Evolutionary conservation across 2,113 vertebrate species (phyloP), one percentile per base, ranked within the genome.

Genomic region (Ondatra zibethicus): DNA sequence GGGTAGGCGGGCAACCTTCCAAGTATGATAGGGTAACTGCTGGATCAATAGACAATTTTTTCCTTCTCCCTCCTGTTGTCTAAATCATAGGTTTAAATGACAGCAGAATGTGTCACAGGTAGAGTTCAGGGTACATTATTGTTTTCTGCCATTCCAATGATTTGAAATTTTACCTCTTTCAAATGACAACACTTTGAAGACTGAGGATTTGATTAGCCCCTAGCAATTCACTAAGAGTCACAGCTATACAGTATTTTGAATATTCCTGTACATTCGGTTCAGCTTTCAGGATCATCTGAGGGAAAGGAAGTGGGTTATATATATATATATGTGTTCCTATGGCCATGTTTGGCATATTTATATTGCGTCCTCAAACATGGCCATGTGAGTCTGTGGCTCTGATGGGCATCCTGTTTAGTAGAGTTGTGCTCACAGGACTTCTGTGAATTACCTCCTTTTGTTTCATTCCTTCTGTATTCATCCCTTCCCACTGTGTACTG

Each of bases 11-110:
- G 90, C 63, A 97, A 95, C 94, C 87, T 97, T 92, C 96, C 96
- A 97, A 97, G 94, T 95, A 97, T 52, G 70, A 90, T 90, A 93
- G n/a, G 78, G 45, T 98, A 95, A 97, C 96, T 97, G 45, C 75
- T 94, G 80, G 96, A 98, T 98, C 97, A 93, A 98, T 98, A 98
- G 85, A 88, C 97, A 97, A 98, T 98, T 95, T 98, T 98, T 98
- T 95, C 92, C 61, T 93, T 42, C 81, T 98, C 88, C 94, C 94
- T 97, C 68, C 75, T 96, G n/a, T 88, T 97, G 95, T 92, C 88
- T 98, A 96, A 98, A 98, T 97, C 96, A 96, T 93, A 94, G 42
- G 17, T 94, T 97, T 98, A 97, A 98, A 97, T 94, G 96, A 88
- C n/a, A 93, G 50, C 8, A 65, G 70, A 81, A 78, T 92, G 17